Percentiles rank a stretch among this genome's conserved stretches.
Evolutionary conservation across 2,888 invertebrate species (phyloP).

Genomic region (Deilephila porcellus): DNA sequence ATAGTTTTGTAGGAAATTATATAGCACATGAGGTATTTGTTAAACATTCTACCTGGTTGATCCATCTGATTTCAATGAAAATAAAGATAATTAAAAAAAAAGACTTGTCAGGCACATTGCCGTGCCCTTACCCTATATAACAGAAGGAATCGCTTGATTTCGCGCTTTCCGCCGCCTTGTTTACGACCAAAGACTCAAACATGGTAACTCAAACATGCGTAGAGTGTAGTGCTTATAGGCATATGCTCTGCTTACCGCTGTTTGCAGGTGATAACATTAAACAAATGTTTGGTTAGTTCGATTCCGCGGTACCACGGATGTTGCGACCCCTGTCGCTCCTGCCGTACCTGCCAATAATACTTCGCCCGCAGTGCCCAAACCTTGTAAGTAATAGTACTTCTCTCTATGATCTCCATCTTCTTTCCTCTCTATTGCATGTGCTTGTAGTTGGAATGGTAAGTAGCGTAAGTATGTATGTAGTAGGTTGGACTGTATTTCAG

Average conservation of each 20-base stretch:
- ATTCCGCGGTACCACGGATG: constrained; percentile 69
- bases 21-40: not conserved
- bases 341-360: constrained; percentile 58
- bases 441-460: constrained; percentile 8
- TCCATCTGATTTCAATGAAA: not conserved
- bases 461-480: constrained; percentile 9
- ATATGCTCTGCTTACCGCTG: constrained; percentile 74
- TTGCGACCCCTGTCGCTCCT: constrained; percentile 49
- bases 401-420: constrained; percentile 5
- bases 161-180: constrained; percentile 23
- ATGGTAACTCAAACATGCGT: constrained; percentile 25
- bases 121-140: not conserved
- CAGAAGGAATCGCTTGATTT: constrained; percentile 22
- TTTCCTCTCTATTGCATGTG: constrained; percentile 17
- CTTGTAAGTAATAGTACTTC: constrained; percentile 64
- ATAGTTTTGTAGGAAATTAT: not conserved
- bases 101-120: too few relatives aligned
- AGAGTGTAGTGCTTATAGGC: constrained; percentile 67
- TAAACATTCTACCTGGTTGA: not conserved
- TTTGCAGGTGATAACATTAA: constrained; percentile 84
- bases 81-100: not conserved
- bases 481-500: not conserved
- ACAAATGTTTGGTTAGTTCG: constrained; percentile 84
- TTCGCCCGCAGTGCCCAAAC: constrained; percentile 60
- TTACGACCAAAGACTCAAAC: constrained; percentile 14